These are phyloP conservation scores for Hystrix cristata DNA, from an alignment of 2,113 vertebrate genomes.

Conservation along the genomic window DNA sequence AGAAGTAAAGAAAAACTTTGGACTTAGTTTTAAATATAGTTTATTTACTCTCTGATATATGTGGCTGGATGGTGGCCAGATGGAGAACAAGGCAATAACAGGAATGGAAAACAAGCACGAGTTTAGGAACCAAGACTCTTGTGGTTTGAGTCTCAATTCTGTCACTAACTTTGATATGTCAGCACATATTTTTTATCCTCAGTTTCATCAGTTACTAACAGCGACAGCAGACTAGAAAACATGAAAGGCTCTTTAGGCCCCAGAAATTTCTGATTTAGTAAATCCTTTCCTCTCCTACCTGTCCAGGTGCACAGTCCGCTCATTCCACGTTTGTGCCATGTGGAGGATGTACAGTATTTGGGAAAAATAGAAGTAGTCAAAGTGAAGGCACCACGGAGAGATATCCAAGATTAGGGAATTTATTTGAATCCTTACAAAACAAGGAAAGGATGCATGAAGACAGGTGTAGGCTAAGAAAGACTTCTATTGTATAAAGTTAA, in stretches of 20 bases:
- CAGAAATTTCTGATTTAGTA: neutral
- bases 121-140: neutral
- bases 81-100: neutral
- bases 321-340: accelerated
- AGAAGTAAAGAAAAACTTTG: neutral
- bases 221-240: neutral
- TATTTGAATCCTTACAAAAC: neutral
- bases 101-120: neutral
- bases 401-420: neutral
- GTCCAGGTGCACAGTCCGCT: accelerated
- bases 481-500: neutral
- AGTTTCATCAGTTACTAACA: neutral
- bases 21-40: neutral
- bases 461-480: neutral
- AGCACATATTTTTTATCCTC: neutral
- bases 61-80: neutral
- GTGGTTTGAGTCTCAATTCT: neutral
- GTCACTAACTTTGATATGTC: neutral
- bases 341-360: neutral
- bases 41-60: neutral
- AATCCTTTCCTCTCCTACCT: neutral
- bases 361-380: neutral
- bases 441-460: neutral
- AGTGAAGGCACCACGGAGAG: neutral
- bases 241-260: neutral